These are phyloP conservation scores for Rhinoderma darwinii DNA, from an alignment of 2,113 vertebrate species.

Conservation along the genomic window DNA sequence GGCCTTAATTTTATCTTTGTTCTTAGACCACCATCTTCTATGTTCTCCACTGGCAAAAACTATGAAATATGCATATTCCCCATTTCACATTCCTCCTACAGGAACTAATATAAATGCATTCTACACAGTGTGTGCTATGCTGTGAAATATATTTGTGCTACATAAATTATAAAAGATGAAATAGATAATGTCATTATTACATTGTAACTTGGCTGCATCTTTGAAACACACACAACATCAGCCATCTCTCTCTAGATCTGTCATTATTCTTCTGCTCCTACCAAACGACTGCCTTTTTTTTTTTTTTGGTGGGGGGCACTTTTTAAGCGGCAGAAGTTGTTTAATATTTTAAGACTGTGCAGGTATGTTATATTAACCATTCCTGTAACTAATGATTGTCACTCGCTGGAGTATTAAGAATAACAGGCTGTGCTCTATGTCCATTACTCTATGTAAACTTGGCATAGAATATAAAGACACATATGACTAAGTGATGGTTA, in stretches of 20 bases:
- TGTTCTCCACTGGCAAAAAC: too few species aligned
- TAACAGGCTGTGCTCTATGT: neutral
- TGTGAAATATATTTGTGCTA: too few species aligned
- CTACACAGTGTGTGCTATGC: too few species aligned
- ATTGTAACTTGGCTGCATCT: neutral
- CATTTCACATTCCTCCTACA: too few species aligned
- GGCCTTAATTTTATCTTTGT: too few species aligned
- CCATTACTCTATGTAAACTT: slow-evolving; percentile 2
- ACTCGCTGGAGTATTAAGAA: neutral
- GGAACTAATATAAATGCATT: too few species aligned
- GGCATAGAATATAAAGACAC: slow-evolving; percentile 8
- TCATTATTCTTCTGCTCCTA: neutral
- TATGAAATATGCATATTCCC: too few species aligned
- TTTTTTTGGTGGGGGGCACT: neutral
- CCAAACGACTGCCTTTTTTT: neutral
- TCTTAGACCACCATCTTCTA: too few species aligned
- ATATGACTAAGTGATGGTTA: slow-evolving; percentile 40
- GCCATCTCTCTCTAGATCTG: neutral
- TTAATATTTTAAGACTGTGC: neutral
- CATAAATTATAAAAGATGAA: neutral
- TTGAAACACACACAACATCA: neutral
- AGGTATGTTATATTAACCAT: neutral
- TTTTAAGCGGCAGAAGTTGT: neutral
- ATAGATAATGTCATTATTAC: neutral
- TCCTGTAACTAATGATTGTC: neutral